Conservation (phyloP, 2,113 vertebrate species). For the Silurus asotus region DNA sequence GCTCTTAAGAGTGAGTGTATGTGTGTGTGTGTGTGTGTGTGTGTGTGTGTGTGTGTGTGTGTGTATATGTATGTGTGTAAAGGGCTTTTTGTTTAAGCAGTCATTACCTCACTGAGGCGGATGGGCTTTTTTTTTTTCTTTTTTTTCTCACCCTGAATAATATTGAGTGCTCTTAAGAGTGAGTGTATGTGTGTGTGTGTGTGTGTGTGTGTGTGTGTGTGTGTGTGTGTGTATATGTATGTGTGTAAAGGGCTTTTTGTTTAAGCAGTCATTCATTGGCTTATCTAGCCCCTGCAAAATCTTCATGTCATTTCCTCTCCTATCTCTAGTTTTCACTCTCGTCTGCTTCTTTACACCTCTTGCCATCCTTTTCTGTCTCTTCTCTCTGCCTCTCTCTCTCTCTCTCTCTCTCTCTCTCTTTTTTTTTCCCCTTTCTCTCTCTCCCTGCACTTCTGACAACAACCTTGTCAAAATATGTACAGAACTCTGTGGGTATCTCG, state of each 20-base stretch:
- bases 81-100: slow-evolving; percentile 45
- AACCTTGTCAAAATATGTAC: slow-evolving; percentile 75
- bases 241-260: slow-evolving; percentile 43
- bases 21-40: too few relatives aligned
- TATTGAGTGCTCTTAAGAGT: slow-evolving; percentile 17
- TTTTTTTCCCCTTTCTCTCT: slow-evolving; percentile 26
- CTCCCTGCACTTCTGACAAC: slow-evolving; percentile 64
- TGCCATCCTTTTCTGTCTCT: slow-evolving; percentile 2
- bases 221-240: background rate
- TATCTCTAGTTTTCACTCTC: slow-evolving; percentile 38
- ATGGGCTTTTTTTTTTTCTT: background rate
- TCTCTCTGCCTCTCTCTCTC: background rate
- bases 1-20: slow-evolving; percentile 13
- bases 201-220: background rate
- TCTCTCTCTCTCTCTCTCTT: slow-evolving; percentile 43
- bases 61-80: slow-evolving; percentile 28
- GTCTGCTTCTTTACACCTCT: slow-evolving; percentile 38
- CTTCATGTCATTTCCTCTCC: slow-evolving; percentile 42
- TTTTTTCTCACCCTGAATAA: slow-evolving; percentile 2
- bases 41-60: background rate
- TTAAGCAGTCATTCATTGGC: slow-evolving; percentile 50
- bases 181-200: background rate
- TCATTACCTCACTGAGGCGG: too few relatives aligned
- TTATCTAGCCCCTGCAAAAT: slow-evolving; percentile 43
- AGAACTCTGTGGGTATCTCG: slow-evolving; percentile 59